Percentiles rank a stretch among this genome's conserved stretches.
phyloP scores from a whole-genome alignment of 2,113 vertebrate species.

The Neolamprologus devosi region DNA sequence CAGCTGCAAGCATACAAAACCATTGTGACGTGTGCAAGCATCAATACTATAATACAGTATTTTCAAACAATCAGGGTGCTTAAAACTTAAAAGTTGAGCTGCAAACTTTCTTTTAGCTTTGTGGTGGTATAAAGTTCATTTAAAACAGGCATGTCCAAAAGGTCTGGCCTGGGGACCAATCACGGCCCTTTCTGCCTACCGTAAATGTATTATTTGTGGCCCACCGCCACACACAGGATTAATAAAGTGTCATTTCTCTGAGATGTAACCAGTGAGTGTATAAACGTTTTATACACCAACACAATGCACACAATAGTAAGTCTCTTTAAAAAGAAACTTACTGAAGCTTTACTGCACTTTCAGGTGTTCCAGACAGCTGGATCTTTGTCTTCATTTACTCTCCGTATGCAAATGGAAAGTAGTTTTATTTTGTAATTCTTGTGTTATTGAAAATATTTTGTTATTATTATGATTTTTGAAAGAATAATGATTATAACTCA shows the following conservation, averaged over 20 bases:
- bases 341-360: not conserved
- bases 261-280: not conserved
- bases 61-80: not conserved
- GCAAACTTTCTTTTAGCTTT: not conserved
- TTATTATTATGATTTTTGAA: not conserved
- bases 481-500: not conserved
- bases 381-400: not conserved
- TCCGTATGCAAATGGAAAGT: not conserved
- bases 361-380: not conserved
- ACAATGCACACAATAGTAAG: not conserved
- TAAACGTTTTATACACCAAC: not conserved
- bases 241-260: not conserved
- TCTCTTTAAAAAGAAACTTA: not conserved
- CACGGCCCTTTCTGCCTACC: not conserved
- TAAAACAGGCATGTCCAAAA: not conserved
- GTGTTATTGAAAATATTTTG: not conserved
- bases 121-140: not conserved
- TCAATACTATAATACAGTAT: not conserved
- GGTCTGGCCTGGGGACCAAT: not conserved
- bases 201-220: not conserved
- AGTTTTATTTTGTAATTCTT: not conserved
- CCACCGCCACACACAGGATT: not conserved
- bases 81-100: not conserved
- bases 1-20: slow-evolving; percentile 62
- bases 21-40: not conserved